Evolutionary conservation across 1,140 invertebrate species (phyloP).

Genomic region (Conopomorpha cramerella): DNA sequence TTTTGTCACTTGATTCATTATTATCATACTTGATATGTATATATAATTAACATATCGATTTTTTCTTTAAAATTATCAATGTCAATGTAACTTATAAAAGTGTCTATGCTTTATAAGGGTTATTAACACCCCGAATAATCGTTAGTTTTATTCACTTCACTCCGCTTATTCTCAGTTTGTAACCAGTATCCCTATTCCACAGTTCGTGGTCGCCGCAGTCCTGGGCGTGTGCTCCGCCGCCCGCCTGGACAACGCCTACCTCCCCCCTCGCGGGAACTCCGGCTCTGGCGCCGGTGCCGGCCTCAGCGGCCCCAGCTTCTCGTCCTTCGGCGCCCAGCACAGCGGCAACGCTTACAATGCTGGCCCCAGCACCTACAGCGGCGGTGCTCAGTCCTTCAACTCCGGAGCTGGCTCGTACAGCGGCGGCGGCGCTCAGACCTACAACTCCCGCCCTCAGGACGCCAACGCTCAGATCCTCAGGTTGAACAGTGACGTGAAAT

Average conservation of each 20-base stretch:
- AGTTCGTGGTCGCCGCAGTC: slow-evolving; percentile 42
- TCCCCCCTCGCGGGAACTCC: slow-evolving; percentile 61
- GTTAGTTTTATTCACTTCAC: no score
- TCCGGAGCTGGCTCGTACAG: no score
- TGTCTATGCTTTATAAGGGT: no score
- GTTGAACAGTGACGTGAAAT: slow-evolving; percentile 42
- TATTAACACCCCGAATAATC: no score
- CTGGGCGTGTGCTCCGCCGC: slow-evolving; percentile 46
- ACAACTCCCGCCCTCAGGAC: slow-evolving; percentile 13
- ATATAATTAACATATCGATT: no score
- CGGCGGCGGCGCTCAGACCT: slow-evolving; percentile 9
- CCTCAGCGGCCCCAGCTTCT: slow-evolving; percentile 14
- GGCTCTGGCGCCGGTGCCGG: slow-evolving; percentile 9
- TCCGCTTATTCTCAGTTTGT: no score
- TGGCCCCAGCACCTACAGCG: slow-evolving; percentile 27
- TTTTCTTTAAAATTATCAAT: no score
- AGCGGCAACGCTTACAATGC: slow-evolving; percentile 1
- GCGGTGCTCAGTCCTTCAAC: slow-evolving; percentile 20
- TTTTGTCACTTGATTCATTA: no score
- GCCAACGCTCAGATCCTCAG: slow-evolving; percentile 42
- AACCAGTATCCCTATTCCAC: no score
- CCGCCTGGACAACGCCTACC: slow-evolving; percentile 66
- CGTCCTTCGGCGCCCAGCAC: slow-evolving; percentile 15
- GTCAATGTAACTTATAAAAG: no score
- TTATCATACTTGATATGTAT: no score